Base-by-base conservation (phyloP, 2,888 invertebrate genomes). In the Cynaeus angustus region DNA sequence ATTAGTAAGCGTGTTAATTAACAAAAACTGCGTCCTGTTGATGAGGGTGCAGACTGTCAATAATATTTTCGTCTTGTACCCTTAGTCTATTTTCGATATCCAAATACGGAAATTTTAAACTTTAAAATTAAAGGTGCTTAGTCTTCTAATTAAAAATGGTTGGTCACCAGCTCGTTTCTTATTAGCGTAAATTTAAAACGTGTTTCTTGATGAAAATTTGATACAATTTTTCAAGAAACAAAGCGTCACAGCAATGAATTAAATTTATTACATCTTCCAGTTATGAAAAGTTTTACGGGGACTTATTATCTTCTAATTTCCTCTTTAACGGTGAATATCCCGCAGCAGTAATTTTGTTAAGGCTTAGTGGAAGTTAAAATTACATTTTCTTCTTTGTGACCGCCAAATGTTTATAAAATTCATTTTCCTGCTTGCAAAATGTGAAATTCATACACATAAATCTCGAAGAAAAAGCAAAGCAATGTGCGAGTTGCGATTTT, bases 221-320 rank as follows among this genome's bases (percentile, higher is more conserved):
- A 56, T 56, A 41, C 26, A 43, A 41, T 56, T 56, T 56, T 56
- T 56, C 28, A n/a, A 28, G 28, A 30, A 28, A 46, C 59, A 59
- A 59, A 46, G 33, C 45, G 33, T 46, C 46, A 46, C 46, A 8
- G 46, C 46, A 45, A 59, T 46, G 45, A 59, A 59, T 59, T 46
- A 46, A 45, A 59, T 46, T 59, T 59, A 46, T 59, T 46, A 46
- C 46, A 59, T 56, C 26, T 43, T 26, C 56, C 56, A 41, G 41
- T 56, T 21, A 56, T 30, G 56, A 12, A 58, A 59, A 59, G 13
- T 59, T 59, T 56, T 30, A 46, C 46, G 9, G 45, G 13, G 59
- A 59, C 59, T 59, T 59, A 59, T 59, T 59, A 59, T 59, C 59
- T 59, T 59, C 45, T 59, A 59, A 59, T 59, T 59, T 59, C 59